Evolutionary conservation across 2,888 invertebrate genomes (phyloP).

Genomic region (Myopa testacea): DNA sequence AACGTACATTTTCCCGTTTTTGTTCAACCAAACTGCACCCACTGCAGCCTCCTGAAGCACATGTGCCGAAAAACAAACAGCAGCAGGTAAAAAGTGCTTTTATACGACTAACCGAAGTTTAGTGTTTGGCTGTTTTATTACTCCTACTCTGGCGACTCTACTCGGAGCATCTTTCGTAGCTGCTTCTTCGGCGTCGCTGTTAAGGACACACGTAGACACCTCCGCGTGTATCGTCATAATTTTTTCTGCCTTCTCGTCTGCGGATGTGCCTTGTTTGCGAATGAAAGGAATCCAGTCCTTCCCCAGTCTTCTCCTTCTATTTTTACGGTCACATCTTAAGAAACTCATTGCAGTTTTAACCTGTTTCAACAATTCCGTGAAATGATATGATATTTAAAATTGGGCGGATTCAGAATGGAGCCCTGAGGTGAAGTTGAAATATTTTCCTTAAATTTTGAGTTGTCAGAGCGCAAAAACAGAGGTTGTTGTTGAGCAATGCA

Average conservation of each 20-base stretch:
- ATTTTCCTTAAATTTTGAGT: neutral
- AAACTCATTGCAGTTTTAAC: neutral
- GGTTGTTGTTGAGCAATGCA: neutral
- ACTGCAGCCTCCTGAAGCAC: neutral
- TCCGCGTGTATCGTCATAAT: conserved; percentile 36
- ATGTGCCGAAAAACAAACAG: neutral
- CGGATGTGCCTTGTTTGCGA: conserved; percentile 38
- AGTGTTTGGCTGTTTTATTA: conserved; percentile 65
- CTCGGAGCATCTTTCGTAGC: conserved; percentile 21
- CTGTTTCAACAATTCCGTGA: neutral
- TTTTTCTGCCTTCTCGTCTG: conserved; percentile 32
- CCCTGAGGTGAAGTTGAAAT: too few species aligned
- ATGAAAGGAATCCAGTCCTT: conserved; percentile 22
- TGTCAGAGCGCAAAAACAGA: neutral
- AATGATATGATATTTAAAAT: neutral
- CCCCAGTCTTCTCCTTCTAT: conserved; percentile 12
- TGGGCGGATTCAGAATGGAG: neutral
- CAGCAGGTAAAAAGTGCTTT: too few species aligned
- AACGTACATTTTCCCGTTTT: too few species aligned
- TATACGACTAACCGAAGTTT: conserved; percentile 54
- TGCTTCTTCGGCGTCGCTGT: conserved; percentile 53
- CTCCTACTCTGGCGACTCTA: conserved; percentile 49
- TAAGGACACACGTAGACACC: conserved; percentile 48
- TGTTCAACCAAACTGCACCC: too few species aligned
- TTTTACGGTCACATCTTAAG: neutral